Evolutionary conservation across 2,888 invertebrate species (phyloP).

Genomic region (Halocaridina rubra): DNA sequence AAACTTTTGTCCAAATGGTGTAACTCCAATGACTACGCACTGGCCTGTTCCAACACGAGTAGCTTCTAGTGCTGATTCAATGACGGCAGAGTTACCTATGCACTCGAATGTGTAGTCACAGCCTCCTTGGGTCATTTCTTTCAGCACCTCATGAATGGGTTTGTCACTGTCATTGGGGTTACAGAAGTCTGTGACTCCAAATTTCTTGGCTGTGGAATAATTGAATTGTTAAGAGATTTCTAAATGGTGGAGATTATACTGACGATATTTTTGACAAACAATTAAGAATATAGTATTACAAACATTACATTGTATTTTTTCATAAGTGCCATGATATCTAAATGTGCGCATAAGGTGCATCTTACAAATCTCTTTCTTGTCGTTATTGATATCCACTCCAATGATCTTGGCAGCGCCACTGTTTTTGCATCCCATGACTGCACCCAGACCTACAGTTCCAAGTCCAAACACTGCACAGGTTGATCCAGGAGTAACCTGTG

Average conservation of each 20-base stretch:
- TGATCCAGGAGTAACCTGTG: not conserved
- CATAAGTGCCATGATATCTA: no score
- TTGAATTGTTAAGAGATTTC: no score
- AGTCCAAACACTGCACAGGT: constrained; percentile 86
- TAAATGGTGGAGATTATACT: no score
- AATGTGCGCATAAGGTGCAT: no score
- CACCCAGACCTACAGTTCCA: constrained; percentile 92
- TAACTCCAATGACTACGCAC: constrained; percentile 96
- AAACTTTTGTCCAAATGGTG: constrained; percentile 96
- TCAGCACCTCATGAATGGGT: constrained; percentile 87
- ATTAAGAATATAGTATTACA: no score
- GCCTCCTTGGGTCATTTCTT: constrained; percentile 91
- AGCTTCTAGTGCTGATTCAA: constrained; percentile 66
- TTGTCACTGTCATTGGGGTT: constrained; percentile 84
- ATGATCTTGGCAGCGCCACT: constrained; percentile 89
- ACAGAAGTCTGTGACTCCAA: constrained; percentile 94
- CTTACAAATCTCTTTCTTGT: constrained; percentile 80
- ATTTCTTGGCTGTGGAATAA: constrained; percentile 84
- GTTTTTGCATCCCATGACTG: constrained; percentile 85
- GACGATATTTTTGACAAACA: no score
- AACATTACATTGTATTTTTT: no score
- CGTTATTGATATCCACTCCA: constrained; percentile 87
- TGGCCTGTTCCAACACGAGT: constrained; percentile 87
- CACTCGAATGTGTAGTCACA: constrained; percentile 98
- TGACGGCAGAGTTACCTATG: constrained; percentile 82